These are phyloP conservation scores for Zosterops pallidus DNA, from an alignment of 2,113 vertebrate species.

Conservation along the genomic window DNA sequence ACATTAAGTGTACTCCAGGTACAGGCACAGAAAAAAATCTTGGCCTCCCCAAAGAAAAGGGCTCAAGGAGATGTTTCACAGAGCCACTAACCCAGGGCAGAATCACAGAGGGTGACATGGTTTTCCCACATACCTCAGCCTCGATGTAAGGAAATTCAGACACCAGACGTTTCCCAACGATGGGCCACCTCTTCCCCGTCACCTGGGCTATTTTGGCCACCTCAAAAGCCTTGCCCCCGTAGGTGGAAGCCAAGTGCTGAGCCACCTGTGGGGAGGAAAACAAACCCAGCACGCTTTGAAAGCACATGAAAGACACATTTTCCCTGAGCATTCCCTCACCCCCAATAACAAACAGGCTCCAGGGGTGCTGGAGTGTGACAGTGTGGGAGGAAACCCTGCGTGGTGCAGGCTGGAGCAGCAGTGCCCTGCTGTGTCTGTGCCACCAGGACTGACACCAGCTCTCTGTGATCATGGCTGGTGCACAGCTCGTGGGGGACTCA, in stretches of 20 bases:
- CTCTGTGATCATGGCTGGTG: neutral
- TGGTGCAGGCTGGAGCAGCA: constrained; percentile 39
- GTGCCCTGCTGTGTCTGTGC: neutral
- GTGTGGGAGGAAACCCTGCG: constrained; percentile 19
- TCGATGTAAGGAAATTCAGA: constrained; percentile 98
- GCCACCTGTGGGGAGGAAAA: constrained; percentile 78
- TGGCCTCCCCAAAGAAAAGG: neutral
- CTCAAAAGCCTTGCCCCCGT: constrained; percentile 85
- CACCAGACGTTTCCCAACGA: constrained; percentile 92
- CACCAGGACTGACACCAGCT: neutral
- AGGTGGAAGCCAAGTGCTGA: constrained; percentile 83
- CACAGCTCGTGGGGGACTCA: neutral
- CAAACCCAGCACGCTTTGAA: neutral
- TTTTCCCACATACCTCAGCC: constrained; percentile 82
- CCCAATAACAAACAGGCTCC: neutral
- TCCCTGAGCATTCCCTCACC: neutral
- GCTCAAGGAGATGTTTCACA: neutral
- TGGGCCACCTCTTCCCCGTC: constrained; percentile 93
- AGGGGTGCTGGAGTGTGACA: neutral
- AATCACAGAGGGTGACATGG: accelerated
- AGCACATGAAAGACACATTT: neutral
- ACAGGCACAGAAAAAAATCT: neutral
- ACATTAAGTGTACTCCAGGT: neutral
- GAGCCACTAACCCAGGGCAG: accelerated
- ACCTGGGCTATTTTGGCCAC: constrained; percentile 86